These are phyloP conservation scores for Calameuta filiformis DNA, from an alignment of 2,888 invertebrate genomes.

Conservation along the genomic window DNA sequence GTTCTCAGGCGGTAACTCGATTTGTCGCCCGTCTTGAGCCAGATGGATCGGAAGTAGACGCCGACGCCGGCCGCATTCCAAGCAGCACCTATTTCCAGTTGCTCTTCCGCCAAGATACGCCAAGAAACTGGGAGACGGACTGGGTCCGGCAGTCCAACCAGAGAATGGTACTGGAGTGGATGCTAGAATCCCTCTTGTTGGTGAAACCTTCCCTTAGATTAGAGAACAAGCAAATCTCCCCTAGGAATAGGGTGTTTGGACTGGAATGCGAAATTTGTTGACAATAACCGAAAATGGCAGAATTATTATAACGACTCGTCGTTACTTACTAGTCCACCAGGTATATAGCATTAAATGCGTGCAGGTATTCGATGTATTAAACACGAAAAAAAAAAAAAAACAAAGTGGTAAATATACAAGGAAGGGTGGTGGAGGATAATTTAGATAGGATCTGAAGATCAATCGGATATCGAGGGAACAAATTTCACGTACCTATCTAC, in stretches of 20 bases:
- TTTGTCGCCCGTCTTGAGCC: constrained; percentile 61
- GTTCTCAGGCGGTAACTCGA: constrained; percentile 51
- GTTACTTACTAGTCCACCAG: background rate
- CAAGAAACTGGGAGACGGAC: background rate
- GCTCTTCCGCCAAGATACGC: background rate
- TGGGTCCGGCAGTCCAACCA: background rate
- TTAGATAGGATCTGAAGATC: background rate
- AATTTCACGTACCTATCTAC: background rate
- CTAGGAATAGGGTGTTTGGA: background rate
- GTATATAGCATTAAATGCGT: too few relatives aligned
- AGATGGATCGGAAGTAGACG: constrained; percentile 61
- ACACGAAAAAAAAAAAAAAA: background rate
- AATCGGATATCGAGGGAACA: background rate
- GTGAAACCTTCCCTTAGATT: background rate
- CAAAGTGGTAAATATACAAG: background rate
- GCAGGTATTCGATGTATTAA: background rate
- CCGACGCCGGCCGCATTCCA: constrained; percentile 56
- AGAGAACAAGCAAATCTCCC: background rate
- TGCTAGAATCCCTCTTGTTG: background rate
- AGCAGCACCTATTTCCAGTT: constrained; percentile 37
- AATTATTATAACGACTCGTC: background rate
- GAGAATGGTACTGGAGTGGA: background rate
- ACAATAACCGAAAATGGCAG: background rate
- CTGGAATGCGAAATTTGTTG: background rate
- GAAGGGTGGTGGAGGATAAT: background rate